Evolutionary conservation across 1,140 invertebrate genomes (phyloP), one percentile per base, ranked within the genome.

Genomic region (Eulimnadia texana): DNA sequence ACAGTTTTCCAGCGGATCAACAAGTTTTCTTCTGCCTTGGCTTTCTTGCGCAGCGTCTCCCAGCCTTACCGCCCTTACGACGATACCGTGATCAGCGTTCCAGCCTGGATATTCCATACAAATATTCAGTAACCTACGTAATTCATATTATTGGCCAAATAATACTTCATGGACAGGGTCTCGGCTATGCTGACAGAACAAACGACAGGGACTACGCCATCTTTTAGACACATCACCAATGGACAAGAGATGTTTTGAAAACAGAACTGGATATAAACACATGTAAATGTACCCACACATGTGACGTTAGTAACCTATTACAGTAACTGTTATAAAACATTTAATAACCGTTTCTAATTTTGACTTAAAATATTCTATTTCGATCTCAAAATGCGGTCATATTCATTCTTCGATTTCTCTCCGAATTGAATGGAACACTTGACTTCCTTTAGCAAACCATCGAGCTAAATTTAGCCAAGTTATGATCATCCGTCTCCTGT

Each of bases 91-190:
- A 49, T 2, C 64, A 60, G 27, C 52, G 70, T 70, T 50, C 67
- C 70, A 20, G 70, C 72, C 64, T 72, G 72, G 56, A 65, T 71
- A 54, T 42, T 16, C 33, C 33, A 42, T 42, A 9, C 33, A 42
- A 16, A 9, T 42, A 42, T 42, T 42, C 52, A 60, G 49, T 58
- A 60, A 49, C 55, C 47, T 51, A 23, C 25, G 58, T 25, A 62
- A 61, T 49, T 62, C 60, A 19, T 52, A 67, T 19, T 62, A 66
- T 2, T 70, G 71, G 19, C 69, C 65, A 25, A n/a, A n/a, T n/a
- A n/a, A n/a, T n/a, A n/a, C n/a, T 65, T 65, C 13, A 67, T 69
- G 20, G 25, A 19, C n/a, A 23, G 58, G 51, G 11, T 28, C 58
- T 23, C 33, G 16, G 16, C 33, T 42, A 42, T 16, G 33, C 33